A percentile compares a stretch with the other conserved stretches of the same genome.
phyloP scores from a whole-genome alignment of 1,140 invertebrate species.

The Drosophila carrolli region DNA sequence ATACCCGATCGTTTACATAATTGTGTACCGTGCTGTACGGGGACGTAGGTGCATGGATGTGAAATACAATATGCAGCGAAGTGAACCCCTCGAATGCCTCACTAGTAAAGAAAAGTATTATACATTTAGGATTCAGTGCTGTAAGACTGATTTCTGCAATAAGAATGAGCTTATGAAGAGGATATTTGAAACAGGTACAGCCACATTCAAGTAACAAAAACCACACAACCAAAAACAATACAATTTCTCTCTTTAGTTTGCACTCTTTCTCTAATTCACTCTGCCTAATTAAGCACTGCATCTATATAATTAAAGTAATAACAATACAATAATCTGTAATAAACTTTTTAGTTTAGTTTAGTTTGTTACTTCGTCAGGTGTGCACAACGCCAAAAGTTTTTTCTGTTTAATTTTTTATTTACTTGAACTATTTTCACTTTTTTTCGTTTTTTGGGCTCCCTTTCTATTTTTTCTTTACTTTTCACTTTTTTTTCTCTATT shows the following conservation, averaged over 20 bases:
- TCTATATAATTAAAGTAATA: constrained; percentile 38
- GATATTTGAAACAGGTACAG: constrained; percentile 79
- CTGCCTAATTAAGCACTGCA: constrained; percentile 68
- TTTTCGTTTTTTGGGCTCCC: constrained; percentile 30
- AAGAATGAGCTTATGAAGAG: constrained; percentile 80
- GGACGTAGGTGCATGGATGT: constrained; percentile 69
- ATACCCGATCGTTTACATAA: constrained; percentile 38
- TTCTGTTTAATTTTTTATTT: constrained; percentile 44
- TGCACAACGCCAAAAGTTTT: constrained; percentile 15
- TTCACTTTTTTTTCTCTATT: constrained; percentile 11
- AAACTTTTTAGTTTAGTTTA: constrained; percentile 34
- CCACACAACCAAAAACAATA: constrained; percentile 39
- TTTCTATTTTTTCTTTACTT: constrained; percentile 13
- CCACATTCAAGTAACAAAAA: constrained; percentile 46
- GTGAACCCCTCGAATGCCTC: constrained; percentile 75
- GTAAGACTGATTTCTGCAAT: constrained; percentile 83
- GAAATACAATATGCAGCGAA: constrained; percentile 78
- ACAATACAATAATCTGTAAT: constrained; percentile 50
- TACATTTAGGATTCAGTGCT: constrained; percentile 81
- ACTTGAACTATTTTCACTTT: constrained; percentile 42
- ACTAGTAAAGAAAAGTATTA: constrained; percentile 68
- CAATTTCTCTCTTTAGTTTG: constrained; percentile 64
- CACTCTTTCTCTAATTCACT: constrained; percentile 59
- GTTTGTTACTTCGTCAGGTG: constrained; percentile 34
- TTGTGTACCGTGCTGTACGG: constrained; percentile 8